Evolutionary conservation across 2,888 invertebrate genomes (phyloP), one percentile per base, ranked within the genome.

Genomic region (Dynastes tityus): DNA sequence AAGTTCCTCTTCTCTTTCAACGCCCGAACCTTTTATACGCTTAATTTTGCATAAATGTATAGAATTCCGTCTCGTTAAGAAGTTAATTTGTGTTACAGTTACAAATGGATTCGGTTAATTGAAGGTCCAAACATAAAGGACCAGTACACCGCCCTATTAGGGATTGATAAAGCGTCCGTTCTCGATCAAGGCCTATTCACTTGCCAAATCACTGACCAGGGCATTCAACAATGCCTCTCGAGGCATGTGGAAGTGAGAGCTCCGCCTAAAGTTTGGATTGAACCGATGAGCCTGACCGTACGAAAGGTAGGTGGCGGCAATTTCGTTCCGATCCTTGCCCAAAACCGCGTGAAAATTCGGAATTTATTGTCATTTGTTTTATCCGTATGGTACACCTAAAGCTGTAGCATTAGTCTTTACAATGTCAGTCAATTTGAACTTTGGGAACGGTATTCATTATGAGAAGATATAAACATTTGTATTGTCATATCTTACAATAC

Each of bases 141-240:
- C 78, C 89, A 90, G 83, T 91, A 91, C 85, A 94, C 94, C 84
- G 94, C 95, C 0, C 90, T 95, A 55, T 89, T 96, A 81, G 94
- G 93, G 0, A 91, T 96, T 76, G 93, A 93, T 13, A 92, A 92
- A 81, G 94, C 95, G 0, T 92, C 92, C 80, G 88, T 90, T 32
- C 85, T 93, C 51, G 96, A 97, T 85, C 92, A 93, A 29, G 96
- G 96, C 22, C 90, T 92, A 78, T 96, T 95, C 90, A 94, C 95
- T 2, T 96, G 97, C 87, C 93, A 95, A 85, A 80, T 81, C 40
- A 95, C 93, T 40, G 90, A 91, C 76, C 92, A 92, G 84, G 93
- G 92, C n/a, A 89, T 93, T 68, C 91, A 94, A 81, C 91, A 94
- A 80, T 95, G 95, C 86, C 90, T 92, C 81, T 92, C 92, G 70